Evolutionary conservation across 37 sponge, comb jelly and placozoan species (phyloP).

Genomic region (Tethya wilhelma): DNA sequence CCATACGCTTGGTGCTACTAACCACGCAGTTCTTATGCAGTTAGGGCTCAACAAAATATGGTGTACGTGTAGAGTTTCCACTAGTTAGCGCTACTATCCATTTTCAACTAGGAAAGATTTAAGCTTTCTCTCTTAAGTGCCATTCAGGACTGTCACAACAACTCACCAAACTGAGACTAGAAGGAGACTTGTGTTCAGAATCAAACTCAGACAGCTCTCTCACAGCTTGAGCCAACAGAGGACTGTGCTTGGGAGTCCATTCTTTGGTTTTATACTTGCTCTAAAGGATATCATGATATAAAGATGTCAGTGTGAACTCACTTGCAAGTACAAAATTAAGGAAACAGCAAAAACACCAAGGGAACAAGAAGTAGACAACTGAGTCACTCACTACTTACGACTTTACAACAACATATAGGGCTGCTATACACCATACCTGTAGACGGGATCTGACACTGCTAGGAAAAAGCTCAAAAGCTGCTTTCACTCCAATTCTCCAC

Average conservation of each 20-base stretch:
- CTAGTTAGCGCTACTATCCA: no score
- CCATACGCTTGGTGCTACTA: no score
- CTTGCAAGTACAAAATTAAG: not conserved
- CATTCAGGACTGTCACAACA: no score
- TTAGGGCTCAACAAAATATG: no score
- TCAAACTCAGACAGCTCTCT: slow-evolving; percentile 63
- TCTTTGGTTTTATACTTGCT: slow-evolving; percentile 37
- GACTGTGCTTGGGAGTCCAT: slow-evolving; percentile 69
- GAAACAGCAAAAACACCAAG: not conserved
- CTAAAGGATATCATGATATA: slow-evolving; percentile 7
- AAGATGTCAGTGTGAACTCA: not conserved
- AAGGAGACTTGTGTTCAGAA: slow-evolving; percentile 8
- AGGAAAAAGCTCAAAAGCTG: slow-evolving; percentile 83
- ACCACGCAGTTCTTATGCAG: no score
- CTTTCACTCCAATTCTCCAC: slow-evolving; percentile 91
- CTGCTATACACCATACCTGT: slow-evolving; percentile 46
- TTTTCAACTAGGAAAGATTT: no score
- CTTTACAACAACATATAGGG: not conserved
- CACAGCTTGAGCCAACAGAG: slow-evolving; percentile 36
- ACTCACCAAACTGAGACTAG: slow-evolving; percentile 12
- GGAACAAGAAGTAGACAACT: not conserved
- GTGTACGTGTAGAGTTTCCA: no score
- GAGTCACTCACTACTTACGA: not conserved
- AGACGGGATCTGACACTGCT: slow-evolving; percentile 37
- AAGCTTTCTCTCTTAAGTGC: no score